These are phyloP conservation scores for Gymnothorax reevesii DNA, from an alignment of 2,797 vertebrate genomes.

Conservation along the genomic window DNA sequence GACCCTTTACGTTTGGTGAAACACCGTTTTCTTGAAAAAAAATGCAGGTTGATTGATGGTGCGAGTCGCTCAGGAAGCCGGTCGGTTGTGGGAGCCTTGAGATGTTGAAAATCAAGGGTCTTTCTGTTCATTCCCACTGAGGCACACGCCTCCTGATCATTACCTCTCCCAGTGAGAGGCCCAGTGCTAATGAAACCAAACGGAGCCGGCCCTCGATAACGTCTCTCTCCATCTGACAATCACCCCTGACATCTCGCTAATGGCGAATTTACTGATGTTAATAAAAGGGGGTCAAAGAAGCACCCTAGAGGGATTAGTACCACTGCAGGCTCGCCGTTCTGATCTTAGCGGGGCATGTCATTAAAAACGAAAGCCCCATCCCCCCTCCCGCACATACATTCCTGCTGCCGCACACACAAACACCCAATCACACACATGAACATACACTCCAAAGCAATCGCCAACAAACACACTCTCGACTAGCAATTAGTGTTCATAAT, in stretches of 20 bases:
- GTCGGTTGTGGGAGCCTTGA: neutral
- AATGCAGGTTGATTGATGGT: neutral
- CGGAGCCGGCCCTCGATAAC: constrained; percentile 48
- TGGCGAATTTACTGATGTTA: constrained; percentile 68
- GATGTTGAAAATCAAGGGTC: neutral
- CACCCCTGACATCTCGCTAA: constrained; percentile 68
- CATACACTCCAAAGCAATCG: neutral
- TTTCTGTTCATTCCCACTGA: constrained; percentile 17
- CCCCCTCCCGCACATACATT: neutral
- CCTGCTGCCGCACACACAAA: neutral
- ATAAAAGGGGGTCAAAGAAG: constrained; percentile 64
- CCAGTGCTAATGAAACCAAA: constrained; percentile 53
- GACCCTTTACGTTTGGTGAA: neutral
- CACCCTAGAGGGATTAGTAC: constrained; percentile 60
- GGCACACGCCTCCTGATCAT: constrained; percentile 8
- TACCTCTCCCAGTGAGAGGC: constrained; percentile 36
- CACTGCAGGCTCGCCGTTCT: constrained; percentile 54
- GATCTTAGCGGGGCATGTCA: constrained; percentile 47
- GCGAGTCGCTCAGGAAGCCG: neutral
- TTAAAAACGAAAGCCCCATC: constrained; percentile 41
- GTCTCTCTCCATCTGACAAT: constrained; percentile 58
- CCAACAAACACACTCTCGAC: constrained; percentile 19
- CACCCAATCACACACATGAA: constrained; percentile 3
- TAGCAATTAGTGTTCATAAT: constrained; percentile 42
- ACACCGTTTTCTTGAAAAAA: neutral